phyloP scores from a whole-genome alignment of 2,888 invertebrate genomes.

The Andricus curvator region DNA sequence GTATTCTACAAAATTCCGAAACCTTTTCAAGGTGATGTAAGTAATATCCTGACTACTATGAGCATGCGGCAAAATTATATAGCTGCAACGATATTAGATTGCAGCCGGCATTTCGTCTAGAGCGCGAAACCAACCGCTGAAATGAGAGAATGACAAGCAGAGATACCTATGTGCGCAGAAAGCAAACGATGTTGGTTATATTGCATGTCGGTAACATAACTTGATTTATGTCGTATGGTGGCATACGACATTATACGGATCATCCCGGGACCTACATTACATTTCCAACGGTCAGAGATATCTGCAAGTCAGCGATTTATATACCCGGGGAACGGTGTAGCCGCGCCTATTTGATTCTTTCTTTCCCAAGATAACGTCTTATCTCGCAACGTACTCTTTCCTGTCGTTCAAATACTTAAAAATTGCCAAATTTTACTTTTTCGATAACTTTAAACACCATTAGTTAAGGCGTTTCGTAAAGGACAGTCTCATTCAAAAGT shows the following conservation, averaged over 20 bases:
- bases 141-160: constrained; percentile 36
- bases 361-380: neutral
- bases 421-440: neutral
- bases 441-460: neutral
- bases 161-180: constrained; percentile 47
- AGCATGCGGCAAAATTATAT: constrained; percentile 10
- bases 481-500: neutral
- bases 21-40: neutral
- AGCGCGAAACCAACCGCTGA: constrained; percentile 16
- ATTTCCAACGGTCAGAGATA: constrained; percentile 60
- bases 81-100: constrained; percentile 24
- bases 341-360: constrained; percentile 2
- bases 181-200: constrained; percentile 65
- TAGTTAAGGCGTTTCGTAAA: neutral
- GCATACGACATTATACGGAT: constrained; percentile 66
- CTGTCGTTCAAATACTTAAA: neutral
- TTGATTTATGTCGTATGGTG: constrained; percentile 65
- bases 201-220: constrained; percentile 66
- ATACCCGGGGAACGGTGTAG: neutral
- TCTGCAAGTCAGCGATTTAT: constrained; percentile 55
- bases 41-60: neutral
- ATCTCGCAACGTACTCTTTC: neutral
- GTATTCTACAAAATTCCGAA: neutral
- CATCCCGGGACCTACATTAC: constrained; percentile 62
- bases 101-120: constrained; percentile 13